Base-by-base conservation (phyloP, 2,797 vertebrate genomes). In the Cossypha polioptera region DNA sequence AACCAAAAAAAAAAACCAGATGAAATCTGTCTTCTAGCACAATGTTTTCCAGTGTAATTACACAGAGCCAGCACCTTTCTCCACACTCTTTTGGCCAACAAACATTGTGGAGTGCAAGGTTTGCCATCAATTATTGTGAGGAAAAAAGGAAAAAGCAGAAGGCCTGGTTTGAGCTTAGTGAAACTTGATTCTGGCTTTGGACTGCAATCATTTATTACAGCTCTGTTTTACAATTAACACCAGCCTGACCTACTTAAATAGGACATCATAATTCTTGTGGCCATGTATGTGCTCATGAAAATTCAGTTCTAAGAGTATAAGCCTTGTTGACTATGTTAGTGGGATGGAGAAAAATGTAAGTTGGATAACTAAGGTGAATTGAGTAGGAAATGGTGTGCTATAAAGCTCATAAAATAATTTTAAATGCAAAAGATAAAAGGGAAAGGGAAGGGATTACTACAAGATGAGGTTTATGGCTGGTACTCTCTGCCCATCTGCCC, bases 201-300 rank as follows among this genome's bases (percentile, higher is more conserved):
- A 24, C 7, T 77, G 16, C 7, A 51, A 10, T 35, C 15, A 15
- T 12, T 81, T 59, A 14, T 76, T 40, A 40, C 9, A 53, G 55
- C 16, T 90, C 54, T 9, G 5, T 82, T 63, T 16, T 57, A 48
- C 17, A 68, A 38, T 67, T 66, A 67, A 79, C n/a, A 36, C 22
- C 38, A 54, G 22, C 20, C 58, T 25, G n/a, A 50, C 36, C 57
- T 51, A 17, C 29, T 83, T 68, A 61, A 72, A 65, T 12, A 25
- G 40, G 43, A 26, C 9, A 1, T 17, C 0, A 1, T 6, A 47
- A 47, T 47, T 80, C n/a, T 6, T 5, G 45, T 33, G 47, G 61
- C 43, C 16, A 13, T 28, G 16, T 33, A 54, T 8, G 31, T 48
- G 76, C 54, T 55, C 18, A 31, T 36, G 63, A 40, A 48, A 79